Evolutionary conservation across 2,888 invertebrate genomes (phyloP).

Genomic region (Doris montereyensis): DNA sequence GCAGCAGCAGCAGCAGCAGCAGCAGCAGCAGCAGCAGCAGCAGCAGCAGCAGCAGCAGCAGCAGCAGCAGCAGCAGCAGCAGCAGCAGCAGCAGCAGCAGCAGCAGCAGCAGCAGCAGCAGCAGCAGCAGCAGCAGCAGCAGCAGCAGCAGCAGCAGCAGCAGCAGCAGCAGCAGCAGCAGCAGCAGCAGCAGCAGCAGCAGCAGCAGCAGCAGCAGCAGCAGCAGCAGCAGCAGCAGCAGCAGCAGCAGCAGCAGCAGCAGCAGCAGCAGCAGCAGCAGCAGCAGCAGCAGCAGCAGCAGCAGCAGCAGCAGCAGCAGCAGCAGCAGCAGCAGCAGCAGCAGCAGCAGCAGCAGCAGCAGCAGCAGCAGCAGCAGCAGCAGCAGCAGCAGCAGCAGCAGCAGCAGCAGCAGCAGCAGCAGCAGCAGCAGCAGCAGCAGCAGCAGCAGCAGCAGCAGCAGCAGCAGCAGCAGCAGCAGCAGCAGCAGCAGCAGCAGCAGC

Average conservation of each 20-base stretch:
- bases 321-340: not conserved
- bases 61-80: too few relatives aligned
- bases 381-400: not conserved
- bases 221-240: not conserved
- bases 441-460: not conserved
- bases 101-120: too few relatives aligned
- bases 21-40: too few relatives aligned
- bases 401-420: not conserved
- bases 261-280: not conserved
- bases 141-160: too few relatives aligned
- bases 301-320: not conserved
- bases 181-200: not conserved
- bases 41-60: too few relatives aligned
- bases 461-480: not conserved
- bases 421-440: not conserved
- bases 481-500: not conserved
- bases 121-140: too few relatives aligned
- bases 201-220: not conserved
- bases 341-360: not conserved
- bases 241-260: not conserved
- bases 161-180: not conserved
- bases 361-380: not conserved
- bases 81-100: too few relatives aligned
- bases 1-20: too few relatives aligned
- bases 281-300: not conserved